A percentile compares a stretch with the other conserved stretches of the same genome.
Evolutionary conservation across 2,797 vertebrate species (phyloP).

Genomic region (Scleropages formosus): DNA sequence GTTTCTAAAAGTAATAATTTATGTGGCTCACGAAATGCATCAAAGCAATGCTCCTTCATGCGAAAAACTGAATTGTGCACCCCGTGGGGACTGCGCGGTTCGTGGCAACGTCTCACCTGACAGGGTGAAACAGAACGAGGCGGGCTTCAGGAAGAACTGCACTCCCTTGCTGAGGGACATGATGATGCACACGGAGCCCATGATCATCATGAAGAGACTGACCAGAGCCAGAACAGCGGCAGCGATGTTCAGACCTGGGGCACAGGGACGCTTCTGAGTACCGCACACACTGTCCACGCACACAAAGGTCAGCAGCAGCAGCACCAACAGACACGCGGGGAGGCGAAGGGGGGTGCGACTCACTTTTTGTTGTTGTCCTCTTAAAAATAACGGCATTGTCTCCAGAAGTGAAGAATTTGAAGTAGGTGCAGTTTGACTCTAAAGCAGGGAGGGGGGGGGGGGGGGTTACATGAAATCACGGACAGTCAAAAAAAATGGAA

Average conservation of each 20-base stretch:
- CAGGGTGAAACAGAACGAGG: slow-evolving; percentile 80
- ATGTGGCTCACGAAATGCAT: no score
- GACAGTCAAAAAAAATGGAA: slow-evolving; percentile 30
- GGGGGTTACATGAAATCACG: slow-evolving; percentile 26
- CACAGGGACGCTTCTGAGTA: neutral
- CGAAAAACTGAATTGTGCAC: no score
- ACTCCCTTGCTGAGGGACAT: slow-evolving; percentile 86
- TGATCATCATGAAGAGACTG: slow-evolving; percentile 78
- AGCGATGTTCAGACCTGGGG: slow-evolving; percentile 74
- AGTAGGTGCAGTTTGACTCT: slow-evolving; percentile 89
- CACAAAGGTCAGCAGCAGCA: no score
- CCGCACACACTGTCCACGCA: neutral
- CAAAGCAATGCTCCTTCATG: neutral
- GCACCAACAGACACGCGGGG: neutral
- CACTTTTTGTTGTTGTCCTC: slow-evolving; percentile 82
- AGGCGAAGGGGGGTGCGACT: slow-evolving; percentile 41
- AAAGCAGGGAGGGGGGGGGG: slow-evolving; percentile 25
- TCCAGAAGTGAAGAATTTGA: slow-evolving; percentile 89
- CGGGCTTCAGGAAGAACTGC: slow-evolving; percentile 82
- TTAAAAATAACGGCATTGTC: slow-evolving; percentile 84
- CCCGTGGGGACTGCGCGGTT: no score
- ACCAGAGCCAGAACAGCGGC: slow-evolving; percentile 76
- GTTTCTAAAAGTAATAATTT: no score
- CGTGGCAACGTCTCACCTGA: slow-evolving; percentile 68
- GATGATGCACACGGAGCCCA: slow-evolving; percentile 80